phyloP scores from a whole-genome alignment of 1,140 invertebrate genomes.

The Atta colombica region DNA sequence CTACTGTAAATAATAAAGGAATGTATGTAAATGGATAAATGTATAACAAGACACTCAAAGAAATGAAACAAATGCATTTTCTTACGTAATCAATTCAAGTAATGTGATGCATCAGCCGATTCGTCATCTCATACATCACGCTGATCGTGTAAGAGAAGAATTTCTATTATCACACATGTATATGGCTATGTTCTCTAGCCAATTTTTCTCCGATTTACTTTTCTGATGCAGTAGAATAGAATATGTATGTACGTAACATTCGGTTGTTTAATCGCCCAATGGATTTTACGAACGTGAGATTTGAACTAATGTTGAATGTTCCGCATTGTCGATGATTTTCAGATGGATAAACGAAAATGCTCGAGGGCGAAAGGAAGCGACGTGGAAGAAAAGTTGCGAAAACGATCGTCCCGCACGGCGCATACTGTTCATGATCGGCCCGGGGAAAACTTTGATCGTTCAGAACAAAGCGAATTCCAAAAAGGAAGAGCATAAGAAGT shows the following conservation, averaged over 20 bases:
- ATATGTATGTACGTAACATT: neutral
- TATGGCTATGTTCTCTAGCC: neutral
- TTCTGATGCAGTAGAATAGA: neutral
- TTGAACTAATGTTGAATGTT: slow-evolving; percentile 31
- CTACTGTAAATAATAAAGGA: neutral
- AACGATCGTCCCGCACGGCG: slow-evolving; percentile 50
- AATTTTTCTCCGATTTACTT: slow-evolving; percentile 11
- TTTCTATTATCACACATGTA: neutral
- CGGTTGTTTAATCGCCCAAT: slow-evolving; percentile 13
- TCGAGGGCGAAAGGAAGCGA: slow-evolving; percentile 5
- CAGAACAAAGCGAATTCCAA: slow-evolving; percentile 65
- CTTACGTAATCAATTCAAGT: slow-evolving; percentile 22
- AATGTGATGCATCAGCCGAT: slow-evolving; percentile 41
- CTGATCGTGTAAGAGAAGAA: slow-evolving; percentile 36
- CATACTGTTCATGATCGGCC: slow-evolving; percentile 72
- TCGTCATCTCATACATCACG: slow-evolving; percentile 28
- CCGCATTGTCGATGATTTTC: slow-evolving; percentile 37
- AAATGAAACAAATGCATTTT: slow-evolving; percentile 26
- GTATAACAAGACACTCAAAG: neutral
- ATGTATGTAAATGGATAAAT: neutral
- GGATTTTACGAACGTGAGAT: slow-evolving; percentile 5
- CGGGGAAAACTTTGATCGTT: slow-evolving; percentile 75
- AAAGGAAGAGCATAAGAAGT: slow-evolving; percentile 8
- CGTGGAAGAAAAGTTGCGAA: slow-evolving; percentile 40
- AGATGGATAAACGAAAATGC: neutral